These are phyloP conservation scores for Smithornis capensis DNA, from an alignment of 2,113 vertebrate genomes.

Conservation along the genomic window DNA sequence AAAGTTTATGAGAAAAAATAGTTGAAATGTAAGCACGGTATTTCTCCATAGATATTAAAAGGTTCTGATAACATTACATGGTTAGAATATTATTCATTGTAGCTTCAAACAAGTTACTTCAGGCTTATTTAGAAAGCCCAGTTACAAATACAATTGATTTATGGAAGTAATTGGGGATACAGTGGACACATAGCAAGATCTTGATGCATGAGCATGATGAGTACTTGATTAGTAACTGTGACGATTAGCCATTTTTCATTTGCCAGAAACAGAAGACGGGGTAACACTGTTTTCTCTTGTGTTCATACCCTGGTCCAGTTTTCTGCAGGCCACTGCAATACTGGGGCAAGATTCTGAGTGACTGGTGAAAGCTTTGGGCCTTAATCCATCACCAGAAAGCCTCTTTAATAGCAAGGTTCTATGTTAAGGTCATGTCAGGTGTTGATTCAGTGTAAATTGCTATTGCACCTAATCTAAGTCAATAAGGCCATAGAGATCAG, in stretches of 20 bases:
- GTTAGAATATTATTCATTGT: neutral
- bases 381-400: neutral
- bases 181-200: neutral
- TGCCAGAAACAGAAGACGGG: neutral
- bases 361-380: neutral
- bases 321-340: neutral
- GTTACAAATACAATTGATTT: neutral
- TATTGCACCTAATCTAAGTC: neutral
- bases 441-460: neutral
- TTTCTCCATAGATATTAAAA: neutral
- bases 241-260: neutral
- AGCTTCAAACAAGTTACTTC: neutral
- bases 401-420: neutral
- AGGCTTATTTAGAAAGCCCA: neutral
- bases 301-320: neutral
- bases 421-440: neutral
- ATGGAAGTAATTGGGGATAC: neutral
- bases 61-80: neutral
- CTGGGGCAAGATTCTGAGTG: neutral
- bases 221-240: neutral
- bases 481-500: neutral
- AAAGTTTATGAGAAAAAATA: neutral
- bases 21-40: neutral
- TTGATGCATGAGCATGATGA: neutral
- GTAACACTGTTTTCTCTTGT: fast-evolving